Percentiles rank a stretch among this genome's conserved stretches.
Conservation (phyloP, 2,888 invertebrate species). For the Homarus gammarus region DNA sequence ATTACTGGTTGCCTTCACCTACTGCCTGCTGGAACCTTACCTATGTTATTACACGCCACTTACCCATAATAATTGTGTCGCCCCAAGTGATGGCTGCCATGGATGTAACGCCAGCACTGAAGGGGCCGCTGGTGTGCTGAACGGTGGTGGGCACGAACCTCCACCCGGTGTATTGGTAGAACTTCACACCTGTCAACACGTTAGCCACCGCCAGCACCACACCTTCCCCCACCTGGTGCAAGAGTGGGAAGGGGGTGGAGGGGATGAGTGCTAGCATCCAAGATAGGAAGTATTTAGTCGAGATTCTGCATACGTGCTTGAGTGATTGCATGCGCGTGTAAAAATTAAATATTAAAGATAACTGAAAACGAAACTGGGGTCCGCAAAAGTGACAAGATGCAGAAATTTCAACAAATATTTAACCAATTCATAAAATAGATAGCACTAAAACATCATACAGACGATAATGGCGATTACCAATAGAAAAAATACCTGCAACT, state of each 20-base stretch:
- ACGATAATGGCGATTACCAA: no score
- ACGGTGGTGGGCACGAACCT: constrained; percentile 5
- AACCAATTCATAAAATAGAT: no score
- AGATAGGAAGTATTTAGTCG: no score
- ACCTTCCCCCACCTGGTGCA: constrained; percentile 15
- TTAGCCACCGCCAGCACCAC: constrained; percentile 51
- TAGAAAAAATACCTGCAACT: no score
- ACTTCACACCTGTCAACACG: constrained; percentile 32
- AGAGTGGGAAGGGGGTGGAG: background rate
- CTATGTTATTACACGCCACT: background rate
- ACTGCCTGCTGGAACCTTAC: background rate
- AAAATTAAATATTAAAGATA: no score
- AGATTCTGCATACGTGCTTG: no score
- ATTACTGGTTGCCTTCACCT: background rate
- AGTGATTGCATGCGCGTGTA: no score
- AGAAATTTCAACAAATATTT: no score
- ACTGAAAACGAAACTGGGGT: no score
- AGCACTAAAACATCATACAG: no score
- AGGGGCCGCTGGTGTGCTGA: constrained; percentile 2
- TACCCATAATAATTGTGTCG: constrained; percentile 41
- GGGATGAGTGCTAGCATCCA: no score
- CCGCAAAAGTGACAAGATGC: no score
- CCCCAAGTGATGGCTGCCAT: background rate
- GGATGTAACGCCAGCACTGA: constrained; percentile 39
- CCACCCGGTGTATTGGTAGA: constrained; percentile 62